Conservation (phyloP, 2,113 vertebrate species). For the Pseudopodoces humilis region DNA sequence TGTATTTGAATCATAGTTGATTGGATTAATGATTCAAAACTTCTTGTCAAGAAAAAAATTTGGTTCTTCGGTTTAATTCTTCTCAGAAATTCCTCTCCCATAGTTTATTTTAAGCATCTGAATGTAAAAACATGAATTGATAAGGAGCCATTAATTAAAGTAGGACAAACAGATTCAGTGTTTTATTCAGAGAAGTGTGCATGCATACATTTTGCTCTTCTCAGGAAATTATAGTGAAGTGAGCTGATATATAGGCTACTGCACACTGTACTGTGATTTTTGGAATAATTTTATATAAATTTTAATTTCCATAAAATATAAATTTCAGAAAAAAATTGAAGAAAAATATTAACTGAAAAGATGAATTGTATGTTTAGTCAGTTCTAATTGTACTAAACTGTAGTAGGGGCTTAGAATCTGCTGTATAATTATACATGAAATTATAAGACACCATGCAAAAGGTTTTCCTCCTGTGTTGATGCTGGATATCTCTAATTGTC, state of each 20-base stretch:
- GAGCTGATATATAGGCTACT: background rate
- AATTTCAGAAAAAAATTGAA: background rate
- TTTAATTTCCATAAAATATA: background rate
- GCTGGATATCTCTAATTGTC: background rate
- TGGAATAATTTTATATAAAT: background rate
- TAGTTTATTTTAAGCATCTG: background rate
- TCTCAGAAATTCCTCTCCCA: background rate
- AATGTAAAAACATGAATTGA: background rate
- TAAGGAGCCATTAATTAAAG: background rate
- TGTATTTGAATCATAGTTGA: background rate
- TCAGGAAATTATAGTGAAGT: background rate
- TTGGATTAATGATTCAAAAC: background rate
- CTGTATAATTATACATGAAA: background rate
- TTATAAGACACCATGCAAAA: background rate
- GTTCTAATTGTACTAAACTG: background rate
- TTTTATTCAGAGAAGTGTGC: background rate
- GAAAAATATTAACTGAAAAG: background rate
- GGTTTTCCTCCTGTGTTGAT: background rate
- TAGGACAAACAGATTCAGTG: background rate
- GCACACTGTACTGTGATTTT: background rate
- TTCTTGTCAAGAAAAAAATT: background rate
- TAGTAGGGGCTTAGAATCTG: background rate
- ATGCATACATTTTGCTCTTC: background rate
- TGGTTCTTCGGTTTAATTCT: background rate
- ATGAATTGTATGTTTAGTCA: background rate